phyloP scores from a whole-genome alignment of 2,888 invertebrate genomes.

The Teleogryllus oceanicus region DNA sequence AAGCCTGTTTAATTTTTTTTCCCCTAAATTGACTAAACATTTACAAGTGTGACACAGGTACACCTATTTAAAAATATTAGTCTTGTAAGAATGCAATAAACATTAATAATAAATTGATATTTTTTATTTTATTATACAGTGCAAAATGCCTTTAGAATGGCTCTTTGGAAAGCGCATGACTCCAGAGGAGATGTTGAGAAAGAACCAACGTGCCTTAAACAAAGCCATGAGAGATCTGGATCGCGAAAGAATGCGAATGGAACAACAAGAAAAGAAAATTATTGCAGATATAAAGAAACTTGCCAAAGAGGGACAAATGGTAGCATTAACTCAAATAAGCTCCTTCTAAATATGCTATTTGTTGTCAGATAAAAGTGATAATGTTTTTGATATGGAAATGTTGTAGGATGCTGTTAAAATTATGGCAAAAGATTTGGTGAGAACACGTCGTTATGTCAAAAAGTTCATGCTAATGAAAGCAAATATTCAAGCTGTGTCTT shows the following conservation, averaged over 20 bases:
- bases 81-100: too few relatives aligned
- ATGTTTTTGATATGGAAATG: not conserved
- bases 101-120: too few relatives aligned
- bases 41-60: too few relatives aligned
- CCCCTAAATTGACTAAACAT: too few relatives aligned
- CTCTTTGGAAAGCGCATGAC: conserved; percentile 94
- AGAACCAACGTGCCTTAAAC: conserved; percentile 96
- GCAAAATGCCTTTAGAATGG: conserved; percentile 67
- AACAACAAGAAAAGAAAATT: conserved; percentile 98
- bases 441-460: conserved; percentile 91
- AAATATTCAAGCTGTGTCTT: conserved; percentile 95
- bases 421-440: conserved; percentile 97
- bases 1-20: too few relatives aligned
- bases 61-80: too few relatives aligned
- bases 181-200: conserved; percentile 96
- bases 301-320: conserved; percentile 99
- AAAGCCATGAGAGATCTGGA: conserved; percentile 98
- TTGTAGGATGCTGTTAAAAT: conserved; percentile 95
- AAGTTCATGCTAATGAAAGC: conserved; percentile 99
- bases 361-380: not conserved
- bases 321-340: conserved; percentile 44
- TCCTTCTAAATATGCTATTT: not conserved
- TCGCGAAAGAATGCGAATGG: conserved; percentile 90
- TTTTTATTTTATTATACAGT: too few relatives aligned
- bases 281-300: conserved; percentile 97